phyloP scores from a whole-genome alignment of 1,140 invertebrate genomes.

The Drosophila sechellia region DNA sequence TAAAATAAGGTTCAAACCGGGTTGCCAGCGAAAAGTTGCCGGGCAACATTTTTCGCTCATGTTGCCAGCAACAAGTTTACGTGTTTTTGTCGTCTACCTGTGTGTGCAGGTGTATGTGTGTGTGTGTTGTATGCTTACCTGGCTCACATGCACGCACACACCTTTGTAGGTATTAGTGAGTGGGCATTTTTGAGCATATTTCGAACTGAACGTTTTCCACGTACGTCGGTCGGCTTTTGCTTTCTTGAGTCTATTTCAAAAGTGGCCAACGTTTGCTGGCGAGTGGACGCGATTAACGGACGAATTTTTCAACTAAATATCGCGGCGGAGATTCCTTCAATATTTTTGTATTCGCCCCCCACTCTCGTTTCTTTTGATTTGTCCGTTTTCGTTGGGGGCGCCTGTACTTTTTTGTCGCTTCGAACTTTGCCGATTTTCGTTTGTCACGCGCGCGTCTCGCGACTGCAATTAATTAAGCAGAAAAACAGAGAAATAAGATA shows the following conservation, averaged over 20 bases:
- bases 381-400: conserved; percentile 55
- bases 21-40: conserved; percentile 72
- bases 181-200: conserved; percentile 72
- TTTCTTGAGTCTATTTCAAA: conserved; percentile 83
- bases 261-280: conserved; percentile 78
- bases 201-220: conserved; percentile 68
- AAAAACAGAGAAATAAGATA: conserved; percentile 4
- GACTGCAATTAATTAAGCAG: conserved; percentile 40
- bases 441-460: conserved; percentile 66
- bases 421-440: conserved; percentile 46
- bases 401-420: conserved; percentile 68
- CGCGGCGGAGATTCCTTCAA: conserved; percentile 30
- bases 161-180: conserved; percentile 19
- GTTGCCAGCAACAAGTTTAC: conserved; percentile 81
- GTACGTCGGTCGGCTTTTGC: conserved; percentile 75
- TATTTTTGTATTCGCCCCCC: conserved; percentile 20
- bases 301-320: conserved; percentile 40
- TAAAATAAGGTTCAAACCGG: conserved; percentile 54
- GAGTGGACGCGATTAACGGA: conserved; percentile 83
- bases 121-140: conserved; percentile 16
- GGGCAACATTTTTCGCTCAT: conserved; percentile 80
- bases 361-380: conserved; percentile 37
- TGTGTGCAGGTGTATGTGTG: conserved; percentile 26
- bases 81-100: conserved; percentile 63
- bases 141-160: conserved; percentile 50